Base-by-base conservation (phyloP, 2,888 invertebrate species). In the Blastobasis lacticolella region DNA sequence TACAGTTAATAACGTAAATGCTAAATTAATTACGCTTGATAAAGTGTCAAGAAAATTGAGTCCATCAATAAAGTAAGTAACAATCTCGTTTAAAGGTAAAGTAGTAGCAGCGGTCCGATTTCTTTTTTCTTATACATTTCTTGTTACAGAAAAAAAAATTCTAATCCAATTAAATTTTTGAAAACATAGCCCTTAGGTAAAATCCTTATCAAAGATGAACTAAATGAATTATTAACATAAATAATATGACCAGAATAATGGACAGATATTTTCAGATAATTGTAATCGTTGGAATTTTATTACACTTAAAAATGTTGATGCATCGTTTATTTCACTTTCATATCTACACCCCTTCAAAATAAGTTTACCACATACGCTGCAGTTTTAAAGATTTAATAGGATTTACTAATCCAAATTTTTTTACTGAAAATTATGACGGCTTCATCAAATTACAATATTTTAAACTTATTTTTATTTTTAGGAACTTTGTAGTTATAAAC, bases 1-100 rank as follows among this genome's bases (percentile, higher is more conserved):
- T 0, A 47, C 54, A 4, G 50, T 57, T n/a, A 55, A 63, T 40
- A 52, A 54, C 8, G 42, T 45, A 8, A 46, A 45, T 6, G 45
- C 40, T 5, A 9, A 64, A 0, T 52, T 73, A 2, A 49, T 47
- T 45, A 50, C 57, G 38, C 51, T 76, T 6, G 73, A 75, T 58
- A 36, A 49, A 10, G 54, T 51, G 5, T 60, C 71, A 4, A 69
- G 67, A 54, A 66, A 63, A 57, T 37, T 64, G 4, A 69, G 69
- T 48, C 62, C 64, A 3, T 46, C 59, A 6, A 46, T 76, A 42
- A 67, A 62, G 76, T 75, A 59, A 50, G 61, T 41, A n/a, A 8
- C 4, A 3, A 40, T 40, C 40, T 40, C 2, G 4, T 40, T 4
- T 40, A 8, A 6, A 40, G 2, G 40, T 9, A 40, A 9, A 8